Conservation (phyloP, 2,113 vertebrate genomes). For the Pituophis catenifer region DNA sequence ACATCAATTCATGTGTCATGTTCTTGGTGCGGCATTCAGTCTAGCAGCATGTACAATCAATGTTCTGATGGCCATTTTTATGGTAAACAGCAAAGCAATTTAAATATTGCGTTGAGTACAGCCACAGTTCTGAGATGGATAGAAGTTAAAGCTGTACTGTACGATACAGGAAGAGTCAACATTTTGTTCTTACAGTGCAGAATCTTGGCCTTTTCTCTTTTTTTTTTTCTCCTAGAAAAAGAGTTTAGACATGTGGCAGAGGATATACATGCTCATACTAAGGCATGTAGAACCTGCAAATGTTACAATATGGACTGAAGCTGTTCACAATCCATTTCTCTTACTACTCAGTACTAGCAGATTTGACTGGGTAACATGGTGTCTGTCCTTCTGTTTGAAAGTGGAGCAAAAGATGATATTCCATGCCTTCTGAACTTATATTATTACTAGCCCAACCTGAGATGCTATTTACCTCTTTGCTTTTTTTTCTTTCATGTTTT, state of each 20-base stretch:
- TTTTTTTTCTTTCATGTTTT: not conserved
- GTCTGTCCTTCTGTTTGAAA: no score
- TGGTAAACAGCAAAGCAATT: conserved; percentile 41
- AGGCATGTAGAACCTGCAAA: not conserved
- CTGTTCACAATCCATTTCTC: not conserved
- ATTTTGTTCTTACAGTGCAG: not conserved
- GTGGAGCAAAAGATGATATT: not conserved
- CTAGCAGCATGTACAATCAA: conserved; percentile 50
- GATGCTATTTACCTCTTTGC: not conserved
- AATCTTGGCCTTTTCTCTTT: not conserved
- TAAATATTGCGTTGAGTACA: not conserved
- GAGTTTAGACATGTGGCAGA: not conserved
- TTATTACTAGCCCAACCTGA: not conserved
- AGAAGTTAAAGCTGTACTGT: not conserved
- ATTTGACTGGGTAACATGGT: no score
- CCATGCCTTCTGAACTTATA: not conserved
- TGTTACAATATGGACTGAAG: not conserved
- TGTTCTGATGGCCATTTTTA: conserved; percentile 37
- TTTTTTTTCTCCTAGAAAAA: not conserved
- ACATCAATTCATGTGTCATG: conserved; percentile 36
- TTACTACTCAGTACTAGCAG: not conserved
- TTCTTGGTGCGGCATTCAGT: conserved; percentile 26
- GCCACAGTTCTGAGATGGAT: conserved; percentile 6
- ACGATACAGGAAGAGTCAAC: not conserved
- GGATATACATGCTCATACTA: not conserved